phyloP scores from a whole-genome alignment of 2,113 vertebrate species.

The Oxyura jamaicensis region DNA sequence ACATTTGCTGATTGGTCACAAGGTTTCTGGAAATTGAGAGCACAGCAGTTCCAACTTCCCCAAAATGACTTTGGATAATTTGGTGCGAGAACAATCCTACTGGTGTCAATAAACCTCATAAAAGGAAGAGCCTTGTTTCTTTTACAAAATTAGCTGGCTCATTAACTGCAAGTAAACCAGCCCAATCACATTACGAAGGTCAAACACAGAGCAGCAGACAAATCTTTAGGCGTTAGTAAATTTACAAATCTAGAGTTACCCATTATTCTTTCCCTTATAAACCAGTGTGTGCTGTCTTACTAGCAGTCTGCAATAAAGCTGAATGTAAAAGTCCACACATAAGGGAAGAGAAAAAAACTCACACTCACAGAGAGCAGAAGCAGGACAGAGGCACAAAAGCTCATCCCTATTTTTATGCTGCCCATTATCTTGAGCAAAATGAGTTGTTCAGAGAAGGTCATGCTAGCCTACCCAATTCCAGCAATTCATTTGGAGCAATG shows the following conservation, averaged over 20 bases:
- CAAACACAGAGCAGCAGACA: slow-evolving; percentile 28
- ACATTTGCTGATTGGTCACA: slow-evolving; percentile 2
- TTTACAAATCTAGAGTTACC: not conserved
- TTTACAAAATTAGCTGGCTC: slow-evolving; percentile 35
- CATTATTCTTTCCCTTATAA: slow-evolving; percentile 3
- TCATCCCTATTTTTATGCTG: not conserved
- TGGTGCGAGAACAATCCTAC: not conserved
- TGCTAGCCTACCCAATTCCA: not conserved
- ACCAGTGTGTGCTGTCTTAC: not conserved
- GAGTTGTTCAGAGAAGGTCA: not conserved
- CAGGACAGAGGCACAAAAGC: not conserved
- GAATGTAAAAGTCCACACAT: not conserved
- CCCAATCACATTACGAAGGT: slow-evolving; percentile 7
- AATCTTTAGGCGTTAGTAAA: not conserved
- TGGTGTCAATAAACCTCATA: slow-evolving; percentile 33
- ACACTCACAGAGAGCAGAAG: not conserved
- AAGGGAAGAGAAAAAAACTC: not conserved
- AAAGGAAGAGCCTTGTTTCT: slow-evolving; percentile 29
- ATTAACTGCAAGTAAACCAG: slow-evolving; percentile 10
- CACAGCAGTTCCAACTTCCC: not conserved
- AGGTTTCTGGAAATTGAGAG: not conserved
- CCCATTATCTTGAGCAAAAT: fast-evolving
- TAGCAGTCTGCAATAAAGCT: not conserved
- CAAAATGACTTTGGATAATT: not conserved
- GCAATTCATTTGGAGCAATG: not conserved